phyloP scores from a whole-genome alignment of 2,888 invertebrate species.

The Trissolcus japonicus region DNA sequence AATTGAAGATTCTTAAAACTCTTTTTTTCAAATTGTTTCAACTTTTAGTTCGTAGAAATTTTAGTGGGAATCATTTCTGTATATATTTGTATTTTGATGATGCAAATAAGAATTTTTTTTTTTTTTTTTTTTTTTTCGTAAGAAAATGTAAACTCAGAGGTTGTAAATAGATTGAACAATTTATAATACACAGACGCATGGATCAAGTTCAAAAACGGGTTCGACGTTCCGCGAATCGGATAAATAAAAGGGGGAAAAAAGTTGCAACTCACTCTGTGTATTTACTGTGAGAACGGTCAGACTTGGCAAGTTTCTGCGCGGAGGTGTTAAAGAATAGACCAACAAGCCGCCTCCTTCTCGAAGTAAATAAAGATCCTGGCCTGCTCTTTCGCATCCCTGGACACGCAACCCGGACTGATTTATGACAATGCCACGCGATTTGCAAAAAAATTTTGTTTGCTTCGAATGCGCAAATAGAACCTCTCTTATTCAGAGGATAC shows the following conservation, averaged over 20 bases:
- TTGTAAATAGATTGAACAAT: constrained; percentile 19
- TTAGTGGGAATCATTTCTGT: too few relatives aligned
- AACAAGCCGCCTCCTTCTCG: constrained; percentile 53
- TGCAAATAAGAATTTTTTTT: too few relatives aligned
- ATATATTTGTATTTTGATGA: too few relatives aligned
- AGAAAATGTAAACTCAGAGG: neutral
- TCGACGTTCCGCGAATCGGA: constrained; percentile 54
- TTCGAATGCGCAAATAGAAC: too few relatives aligned
- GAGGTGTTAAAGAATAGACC: constrained; percentile 58
- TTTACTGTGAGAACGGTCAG: constrained; percentile 74
- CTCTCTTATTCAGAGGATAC: neutral
- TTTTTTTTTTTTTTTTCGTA: too few relatives aligned
- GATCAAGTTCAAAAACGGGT: constrained; percentile 55
- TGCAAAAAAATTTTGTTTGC: neutral
- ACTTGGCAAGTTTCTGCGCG: constrained; percentile 51
- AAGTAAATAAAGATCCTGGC: constrained; percentile 58
- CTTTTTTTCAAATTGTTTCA: too few relatives aligned
- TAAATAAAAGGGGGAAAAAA: constrained; percentile 64
- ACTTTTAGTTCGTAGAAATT: too few relatives aligned
- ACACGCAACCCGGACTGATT: constrained; percentile 60
- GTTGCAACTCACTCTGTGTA: constrained; percentile 76
- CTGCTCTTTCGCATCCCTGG: constrained; percentile 28
- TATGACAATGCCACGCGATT: constrained; percentile 36
- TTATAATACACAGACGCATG: constrained; percentile 41
- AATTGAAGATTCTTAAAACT: too few relatives aligned